These are phyloP conservation scores for Zaprionus gabonicus DNA, from an alignment of 1,140 invertebrate species.

Conservation along the genomic window DNA sequence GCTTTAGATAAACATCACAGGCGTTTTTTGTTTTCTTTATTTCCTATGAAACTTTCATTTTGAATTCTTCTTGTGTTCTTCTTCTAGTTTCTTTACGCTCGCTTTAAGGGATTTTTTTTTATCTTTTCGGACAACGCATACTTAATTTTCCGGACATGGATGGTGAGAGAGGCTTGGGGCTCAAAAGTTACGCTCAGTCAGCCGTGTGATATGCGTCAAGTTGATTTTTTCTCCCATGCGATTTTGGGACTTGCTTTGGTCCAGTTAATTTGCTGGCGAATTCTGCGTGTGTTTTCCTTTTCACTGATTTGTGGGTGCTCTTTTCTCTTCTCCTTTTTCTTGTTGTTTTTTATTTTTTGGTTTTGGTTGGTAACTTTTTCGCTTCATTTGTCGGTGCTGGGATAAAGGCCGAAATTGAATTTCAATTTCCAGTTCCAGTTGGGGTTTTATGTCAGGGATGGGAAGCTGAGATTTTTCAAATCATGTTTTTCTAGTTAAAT, in stretches of 20 bases:
- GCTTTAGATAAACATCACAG: constrained; percentile 50
- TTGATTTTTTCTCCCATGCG: constrained; percentile 66
- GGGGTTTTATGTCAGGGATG: neutral
- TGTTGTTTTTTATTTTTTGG: constrained; percentile 1
- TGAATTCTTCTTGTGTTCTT: constrained; percentile 39
- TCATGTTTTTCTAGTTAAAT: too few relatives aligned
- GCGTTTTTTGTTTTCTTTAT: constrained; percentile 38
- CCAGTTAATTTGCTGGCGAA: constrained; percentile 54
- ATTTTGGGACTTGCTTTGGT: constrained; percentile 39
- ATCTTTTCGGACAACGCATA: constrained; percentile 5
- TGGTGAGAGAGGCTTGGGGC: neutral
- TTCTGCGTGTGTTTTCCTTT: constrained; percentile 38
- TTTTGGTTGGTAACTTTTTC: constrained; percentile 46
- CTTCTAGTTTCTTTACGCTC: constrained; percentile 15
- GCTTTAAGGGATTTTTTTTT: constrained; percentile 17
- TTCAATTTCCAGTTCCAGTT: constrained; percentile 16
- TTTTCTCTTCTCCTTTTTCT: constrained; percentile 5
- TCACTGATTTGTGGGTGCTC: constrained; percentile 52
- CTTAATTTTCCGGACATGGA: neutral
- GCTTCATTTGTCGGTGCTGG: constrained; percentile 51
- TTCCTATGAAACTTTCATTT: constrained; percentile 48
- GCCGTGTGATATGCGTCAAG: constrained; percentile 65
- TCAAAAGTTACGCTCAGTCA: constrained; percentile 70
- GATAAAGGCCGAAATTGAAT: constrained; percentile 19
- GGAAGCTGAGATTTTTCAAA: too few relatives aligned